These are phyloP conservation scores for Drosophila pegasa DNA, from an alignment of 2,888 invertebrate species.

Conservation along the genomic window DNA sequence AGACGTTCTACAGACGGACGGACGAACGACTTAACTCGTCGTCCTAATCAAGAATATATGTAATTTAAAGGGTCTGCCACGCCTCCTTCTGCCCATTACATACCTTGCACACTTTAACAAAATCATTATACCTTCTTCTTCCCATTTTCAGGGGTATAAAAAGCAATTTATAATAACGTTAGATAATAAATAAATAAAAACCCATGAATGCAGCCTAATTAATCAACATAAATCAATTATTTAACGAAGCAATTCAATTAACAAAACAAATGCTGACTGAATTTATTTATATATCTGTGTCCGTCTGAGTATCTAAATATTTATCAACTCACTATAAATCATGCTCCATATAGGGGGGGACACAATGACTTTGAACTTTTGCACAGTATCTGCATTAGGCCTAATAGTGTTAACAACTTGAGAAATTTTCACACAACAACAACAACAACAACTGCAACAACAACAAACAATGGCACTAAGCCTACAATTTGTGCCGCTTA, in stretches of 20 bases:
- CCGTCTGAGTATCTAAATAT: slow-evolving; percentile 36
- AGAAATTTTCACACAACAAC: slow-evolving; percentile 47
- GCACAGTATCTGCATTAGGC: slow-evolving; percentile 31
- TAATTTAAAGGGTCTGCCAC: too few species aligned
- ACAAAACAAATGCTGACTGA: slow-evolving; percentile 55
- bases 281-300: background rate
- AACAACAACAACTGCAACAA: slow-evolving; percentile 13
- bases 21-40: too few species aligned
- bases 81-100: too few species aligned
- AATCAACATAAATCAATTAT: slow-evolving; percentile 66
- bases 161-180: slow-evolving; percentile 39
- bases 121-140: too few species aligned
- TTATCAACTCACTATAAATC: slow-evolving; percentile 47
- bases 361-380: slow-evolving; percentile 49
- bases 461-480: slow-evolving; percentile 30
- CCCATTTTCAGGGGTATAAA: too few species aligned
- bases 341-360: slow-evolving; percentile 35
- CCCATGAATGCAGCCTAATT: slow-evolving; percentile 60
- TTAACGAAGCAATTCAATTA: slow-evolving; percentile 65
- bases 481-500: slow-evolving; percentile 45
- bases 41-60: too few species aligned
- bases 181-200: slow-evolving; percentile 35
- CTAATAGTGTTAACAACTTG: slow-evolving; percentile 47
- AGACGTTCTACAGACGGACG: too few species aligned
- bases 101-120: too few species aligned